These are phyloP conservation scores for Tethya wilhelma DNA, from an alignment of 37 sponge, comb jelly and placozoan genomes.

Conservation along the genomic window DNA sequence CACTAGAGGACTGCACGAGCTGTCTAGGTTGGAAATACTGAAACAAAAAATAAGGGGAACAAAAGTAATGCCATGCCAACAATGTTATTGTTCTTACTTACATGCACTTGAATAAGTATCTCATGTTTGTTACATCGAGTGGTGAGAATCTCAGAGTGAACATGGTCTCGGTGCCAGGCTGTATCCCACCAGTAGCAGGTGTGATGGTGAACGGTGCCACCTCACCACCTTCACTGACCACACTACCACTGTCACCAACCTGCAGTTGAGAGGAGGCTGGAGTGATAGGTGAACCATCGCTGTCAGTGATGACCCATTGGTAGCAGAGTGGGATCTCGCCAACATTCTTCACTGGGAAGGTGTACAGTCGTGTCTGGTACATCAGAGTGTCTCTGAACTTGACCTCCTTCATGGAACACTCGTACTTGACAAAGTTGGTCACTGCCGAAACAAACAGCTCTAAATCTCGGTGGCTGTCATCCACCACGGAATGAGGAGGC, in stretches of 20 bases:
- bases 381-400: constrained; percentile 91
- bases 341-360: constrained; percentile 69
- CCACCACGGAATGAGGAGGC: constrained; percentile 77
- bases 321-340: constrained; percentile 53
- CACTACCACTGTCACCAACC: constrained; percentile 47
- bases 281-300: constrained; percentile 26
- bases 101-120: constrained; percentile 73
- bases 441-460: constrained; percentile 69
- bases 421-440: constrained; percentile 74
- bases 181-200: constrained; percentile 73
- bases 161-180: constrained; percentile 62
- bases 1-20: constrained; percentile 58
- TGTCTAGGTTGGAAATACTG: constrained; percentile 79
- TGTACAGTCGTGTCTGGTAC: constrained; percentile 89
- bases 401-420: constrained; percentile 67
- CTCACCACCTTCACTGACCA: constrained; percentile 58
- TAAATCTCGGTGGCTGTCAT: constrained; percentile 73
- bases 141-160: constrained; percentile 86
- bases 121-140: constrained; percentile 61
- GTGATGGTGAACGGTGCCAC: constrained; percentile 74
- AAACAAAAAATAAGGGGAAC: not conserved
- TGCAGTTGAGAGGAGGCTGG: constrained; percentile 17
- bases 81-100: constrained; percentile 38
- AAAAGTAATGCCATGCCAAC: too few species aligned
- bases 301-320: constrained; percentile 52